These are phyloP conservation scores for Strix occidentalis DNA, from an alignment of 2,797 vertebrate genomes.

Conservation along the genomic window DNA sequence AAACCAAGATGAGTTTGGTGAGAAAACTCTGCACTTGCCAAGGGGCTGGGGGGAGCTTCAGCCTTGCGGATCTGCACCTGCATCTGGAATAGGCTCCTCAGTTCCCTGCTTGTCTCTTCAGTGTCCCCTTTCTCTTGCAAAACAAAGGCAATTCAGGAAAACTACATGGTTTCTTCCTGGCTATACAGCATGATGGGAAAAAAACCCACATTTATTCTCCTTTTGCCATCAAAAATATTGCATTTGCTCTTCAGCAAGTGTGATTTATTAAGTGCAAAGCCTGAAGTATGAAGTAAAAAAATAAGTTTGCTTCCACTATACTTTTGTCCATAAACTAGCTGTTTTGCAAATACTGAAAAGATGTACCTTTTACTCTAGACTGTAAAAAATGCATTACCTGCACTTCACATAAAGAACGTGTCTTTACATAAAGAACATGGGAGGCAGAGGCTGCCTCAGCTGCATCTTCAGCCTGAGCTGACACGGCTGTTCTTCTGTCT, in stretches of 20 bases:
- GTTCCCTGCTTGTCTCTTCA: not conserved
- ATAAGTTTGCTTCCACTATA: not conserved
- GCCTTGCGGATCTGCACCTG: not conserved
- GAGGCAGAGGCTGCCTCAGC: not conserved
- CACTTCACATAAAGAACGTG: not conserved
- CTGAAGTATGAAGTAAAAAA: not conserved
- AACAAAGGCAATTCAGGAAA: not conserved
- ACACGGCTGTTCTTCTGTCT: rapidly evolving
- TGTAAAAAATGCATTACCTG: not conserved
- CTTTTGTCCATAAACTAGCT: not conserved
- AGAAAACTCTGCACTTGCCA: not conserved
- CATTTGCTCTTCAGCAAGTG: not conserved
- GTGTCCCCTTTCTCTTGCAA: not conserved
- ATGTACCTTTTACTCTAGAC: rapidly evolving
- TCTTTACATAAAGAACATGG: not conserved
- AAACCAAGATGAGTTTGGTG: not conserved
- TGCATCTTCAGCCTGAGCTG: not conserved
- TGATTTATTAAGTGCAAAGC: not conserved
- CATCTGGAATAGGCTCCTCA: not conserved
- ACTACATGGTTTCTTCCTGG: not conserved
- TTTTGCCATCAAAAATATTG: not conserved
- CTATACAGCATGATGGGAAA: rapidly evolving
- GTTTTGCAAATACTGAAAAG: not conserved
- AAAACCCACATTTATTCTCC: rapidly evolving
- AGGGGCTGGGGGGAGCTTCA: not conserved